phyloP scores from a whole-genome alignment of 2,797 vertebrate genomes.

The Nothura maculosa region DNA sequence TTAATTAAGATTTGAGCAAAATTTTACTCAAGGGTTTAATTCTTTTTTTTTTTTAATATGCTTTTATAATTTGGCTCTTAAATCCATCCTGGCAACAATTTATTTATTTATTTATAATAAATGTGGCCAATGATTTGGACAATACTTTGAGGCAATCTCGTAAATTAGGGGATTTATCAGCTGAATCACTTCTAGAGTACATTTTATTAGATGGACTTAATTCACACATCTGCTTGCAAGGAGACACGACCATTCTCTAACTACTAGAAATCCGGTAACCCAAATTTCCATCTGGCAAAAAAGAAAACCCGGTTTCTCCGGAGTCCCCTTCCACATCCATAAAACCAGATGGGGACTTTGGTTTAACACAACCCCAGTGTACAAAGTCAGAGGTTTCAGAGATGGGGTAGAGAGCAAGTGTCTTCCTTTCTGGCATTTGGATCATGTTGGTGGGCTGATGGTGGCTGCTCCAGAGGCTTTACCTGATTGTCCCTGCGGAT shows the following conservation, averaged over 20 bases:
- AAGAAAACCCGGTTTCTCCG: not conserved
- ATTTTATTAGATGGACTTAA: slow-evolving; percentile 7
- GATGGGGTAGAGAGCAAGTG: not conserved
- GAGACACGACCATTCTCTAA: not conserved
- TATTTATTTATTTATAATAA: not conserved
- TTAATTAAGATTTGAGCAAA: slow-evolving; percentile 67
- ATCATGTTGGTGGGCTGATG: rapidly evolving
- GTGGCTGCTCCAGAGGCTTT: not conserved
- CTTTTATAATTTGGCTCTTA: slow-evolving; percentile 43
- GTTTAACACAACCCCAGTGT: not conserved
- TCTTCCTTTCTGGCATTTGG: not conserved
- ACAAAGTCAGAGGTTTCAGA: not conserved
- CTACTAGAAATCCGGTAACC: not conserved
- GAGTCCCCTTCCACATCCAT: not conserved
- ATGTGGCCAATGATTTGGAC: slow-evolving; percentile 28
- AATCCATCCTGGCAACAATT: not conserved
- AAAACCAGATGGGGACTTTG: slow-evolving; percentile 2
- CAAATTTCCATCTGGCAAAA: not conserved
- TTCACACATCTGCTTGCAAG: slow-evolving; percentile 25
- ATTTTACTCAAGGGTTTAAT: slow-evolving; percentile 57
- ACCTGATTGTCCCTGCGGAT: slow-evolving; percentile 92
- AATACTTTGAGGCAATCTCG: slow-evolving; percentile 30
- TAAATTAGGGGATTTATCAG: slow-evolving; percentile 26
- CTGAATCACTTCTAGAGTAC: not conserved
- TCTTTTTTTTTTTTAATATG: slow-evolving; percentile 21